Base-by-base conservation (phyloP, 2,797 vertebrate species). In the Melanotaenia maccullochi region DNA sequence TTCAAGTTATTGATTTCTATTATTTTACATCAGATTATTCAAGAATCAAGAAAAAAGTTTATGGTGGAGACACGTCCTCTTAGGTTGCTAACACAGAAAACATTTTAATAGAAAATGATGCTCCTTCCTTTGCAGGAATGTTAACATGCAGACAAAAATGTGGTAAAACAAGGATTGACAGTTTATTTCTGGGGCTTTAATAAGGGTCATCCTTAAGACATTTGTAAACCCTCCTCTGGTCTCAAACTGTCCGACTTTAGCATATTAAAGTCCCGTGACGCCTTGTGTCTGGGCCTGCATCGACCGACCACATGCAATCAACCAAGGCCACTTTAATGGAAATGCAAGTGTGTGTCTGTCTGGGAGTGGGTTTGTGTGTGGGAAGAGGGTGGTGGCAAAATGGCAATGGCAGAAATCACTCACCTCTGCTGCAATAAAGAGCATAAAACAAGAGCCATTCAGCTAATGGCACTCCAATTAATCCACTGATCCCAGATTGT, bases 381-480 rank as follows among this genome's bases (percentile, higher is more conserved):
- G 7, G 64, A n/a, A 55, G 44, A 60, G 22, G 70, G 42, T 35
- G 28, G 33, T 35, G 60, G 59, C 1, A 28, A 51, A 24, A 58
- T 60, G 35, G 55, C 1, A 0, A 60, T 61, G 33, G 68, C 60
- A 72, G 47, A 78, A 78, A 81, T 81, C 67, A 73, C 72, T 81
- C 76, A 79, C 79, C 81, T 83, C 71, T 42, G 65, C 75, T 63
- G 79, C 57, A 52, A 62, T 76, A 75, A 59, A 78, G 60, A 55
- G 73, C 61, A 60, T 71, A 72, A 73, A 71, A 73, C 63, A 67
- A 14, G 32, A 60, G 62, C 42, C 60, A 20, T 68, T 52, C 35
- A 59, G 67, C 77, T 84, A 78, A 87, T 83, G 76, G 75, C 24
- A n/a, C 80, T 66, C 68, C 62, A 82, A 68, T 84, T 85, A 89